Evolutionary conservation across 2,888 invertebrate genomes (phyloP).

Genomic region (Thymelicus sylvestris): DNA sequence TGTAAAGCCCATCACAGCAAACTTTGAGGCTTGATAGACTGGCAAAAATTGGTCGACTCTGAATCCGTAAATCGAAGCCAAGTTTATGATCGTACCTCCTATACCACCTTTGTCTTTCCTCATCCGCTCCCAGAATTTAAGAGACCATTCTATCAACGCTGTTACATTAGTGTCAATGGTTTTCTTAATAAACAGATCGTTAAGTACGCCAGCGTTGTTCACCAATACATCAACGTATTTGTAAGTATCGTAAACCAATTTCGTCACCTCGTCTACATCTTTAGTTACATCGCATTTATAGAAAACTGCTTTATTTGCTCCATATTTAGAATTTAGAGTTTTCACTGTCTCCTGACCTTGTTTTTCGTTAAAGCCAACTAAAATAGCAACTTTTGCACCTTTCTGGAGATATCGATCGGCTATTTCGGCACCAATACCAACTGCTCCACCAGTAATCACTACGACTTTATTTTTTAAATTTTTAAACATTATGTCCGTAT

Average conservation of each 20-base stretch:
- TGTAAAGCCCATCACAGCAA: slow-evolving; percentile 75
- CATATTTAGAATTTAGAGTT: slow-evolving; percentile 67
- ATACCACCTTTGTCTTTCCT: slow-evolving; percentile 80
- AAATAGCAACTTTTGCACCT: slow-evolving; percentile 53
- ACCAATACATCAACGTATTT: slow-evolving; percentile 70
- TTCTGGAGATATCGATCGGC: slow-evolving; percentile 71
- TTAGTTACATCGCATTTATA: slow-evolving; percentile 74
- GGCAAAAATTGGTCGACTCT: slow-evolving; percentile 78
- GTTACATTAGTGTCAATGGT: slow-evolving; percentile 67
- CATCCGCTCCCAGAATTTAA: slow-evolving; percentile 85
- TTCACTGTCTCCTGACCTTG: slow-evolving; percentile 58
- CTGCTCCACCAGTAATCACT: slow-evolving; percentile 80
- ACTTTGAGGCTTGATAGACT: slow-evolving; percentile 86
- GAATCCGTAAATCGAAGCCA: slow-evolving; percentile 85
- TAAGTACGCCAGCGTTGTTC: slow-evolving; percentile 72
- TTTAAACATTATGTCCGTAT: slow-evolving; percentile 37
- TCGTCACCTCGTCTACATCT: slow-evolving; percentile 69
- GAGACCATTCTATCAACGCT: slow-evolving; percentile 64
- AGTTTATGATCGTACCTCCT: slow-evolving; percentile 88
- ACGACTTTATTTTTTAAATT: slow-evolving; percentile 49
- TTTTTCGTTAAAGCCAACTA: slow-evolving; percentile 50
- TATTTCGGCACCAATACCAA: slow-evolving; percentile 79
- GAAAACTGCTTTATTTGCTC: slow-evolving; percentile 67
- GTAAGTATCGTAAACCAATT: slow-evolving; percentile 56
- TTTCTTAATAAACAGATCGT: slow-evolving; percentile 51